These are phyloP conservation scores for Oncorhynchus tshawytscha DNA, from an alignment of 2,113 vertebrate species.

Conservation along the genomic window DNA sequence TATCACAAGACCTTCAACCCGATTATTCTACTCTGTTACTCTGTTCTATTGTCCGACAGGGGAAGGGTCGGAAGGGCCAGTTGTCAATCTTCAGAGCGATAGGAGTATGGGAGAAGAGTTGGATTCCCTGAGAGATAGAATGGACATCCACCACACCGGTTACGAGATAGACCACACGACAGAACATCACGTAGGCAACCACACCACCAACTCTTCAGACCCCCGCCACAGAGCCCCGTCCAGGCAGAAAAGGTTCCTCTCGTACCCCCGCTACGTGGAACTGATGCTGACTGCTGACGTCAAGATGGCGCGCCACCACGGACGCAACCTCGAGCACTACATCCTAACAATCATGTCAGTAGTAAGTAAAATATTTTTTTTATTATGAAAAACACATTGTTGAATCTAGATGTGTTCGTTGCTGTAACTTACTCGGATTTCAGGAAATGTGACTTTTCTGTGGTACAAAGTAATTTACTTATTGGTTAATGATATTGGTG, in stretches of 20 bases:
- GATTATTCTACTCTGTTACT: too few species aligned
- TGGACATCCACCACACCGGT: slow-evolving; percentile 22
- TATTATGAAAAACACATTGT: neutral
- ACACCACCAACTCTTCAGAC: slow-evolving; percentile 53
- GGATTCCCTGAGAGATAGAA: slow-evolving; percentile 60
- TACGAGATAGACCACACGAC: too few species aligned
- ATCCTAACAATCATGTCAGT: slow-evolving; percentile 96
- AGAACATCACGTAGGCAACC: too few species aligned
- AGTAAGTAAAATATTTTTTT: slow-evolving; percentile 85
- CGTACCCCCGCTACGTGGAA: slow-evolving; percentile 96
- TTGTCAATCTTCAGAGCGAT: slow-evolving; percentile 55
- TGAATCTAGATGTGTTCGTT: neutral
- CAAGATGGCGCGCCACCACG: slow-evolving; percentile 91
- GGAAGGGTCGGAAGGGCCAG: slow-evolving; percentile 57
- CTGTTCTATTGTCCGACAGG: slow-evolving; percentile 62
- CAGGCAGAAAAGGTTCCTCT: slow-evolving; percentile 91
- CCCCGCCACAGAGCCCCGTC: slow-evolving; percentile 55
- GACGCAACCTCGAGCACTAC: slow-evolving; percentile 91
- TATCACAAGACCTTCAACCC: neutral
- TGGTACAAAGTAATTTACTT: neutral
- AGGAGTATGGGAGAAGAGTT: slow-evolving; percentile 70
- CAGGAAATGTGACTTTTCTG: neutral
- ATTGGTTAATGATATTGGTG: neutral
- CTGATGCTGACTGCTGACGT: slow-evolving; percentile 94
- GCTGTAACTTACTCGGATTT: neutral